Evolutionary conservation across 2,113 vertebrate species (phyloP).

Genomic region (Syrrhaptes paradoxus): DNA sequence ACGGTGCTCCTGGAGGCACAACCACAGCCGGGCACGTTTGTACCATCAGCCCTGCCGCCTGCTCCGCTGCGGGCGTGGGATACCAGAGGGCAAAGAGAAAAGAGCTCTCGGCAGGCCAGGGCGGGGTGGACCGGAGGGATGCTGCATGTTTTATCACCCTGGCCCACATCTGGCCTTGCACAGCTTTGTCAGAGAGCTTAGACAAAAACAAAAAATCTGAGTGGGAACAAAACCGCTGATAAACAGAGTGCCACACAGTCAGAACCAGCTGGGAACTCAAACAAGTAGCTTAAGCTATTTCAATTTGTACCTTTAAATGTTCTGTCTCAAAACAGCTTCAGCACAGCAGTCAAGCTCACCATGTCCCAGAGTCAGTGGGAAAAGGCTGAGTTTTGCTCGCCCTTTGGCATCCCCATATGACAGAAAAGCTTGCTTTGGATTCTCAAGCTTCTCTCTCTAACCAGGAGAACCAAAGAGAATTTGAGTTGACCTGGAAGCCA

Average conservation of each 20-base stretch:
- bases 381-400: background rate
- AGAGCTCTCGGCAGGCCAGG: background rate
- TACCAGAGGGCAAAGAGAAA: rapidly evolving
- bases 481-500: background rate
- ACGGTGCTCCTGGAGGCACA: rapidly evolving
- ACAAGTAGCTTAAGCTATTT: background rate
- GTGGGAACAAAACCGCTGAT: rapidly evolving
- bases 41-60: background rate
- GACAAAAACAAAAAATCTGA: background rate
- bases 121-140: rapidly evolving
- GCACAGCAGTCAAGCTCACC: background rate
- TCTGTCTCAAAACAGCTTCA: background rate
- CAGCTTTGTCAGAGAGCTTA: background rate
- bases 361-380: background rate
- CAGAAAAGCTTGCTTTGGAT: background rate
- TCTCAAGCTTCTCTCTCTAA: background rate
- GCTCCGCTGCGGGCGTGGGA: rapidly evolving
- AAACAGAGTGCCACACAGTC: rapidly evolving
- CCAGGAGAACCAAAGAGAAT: too few relatives aligned
- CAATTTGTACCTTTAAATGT: background rate
- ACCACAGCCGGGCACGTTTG: background rate
- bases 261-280: background rate
- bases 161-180: rapidly evolving
- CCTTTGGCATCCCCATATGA: background rate
- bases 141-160: rapidly evolving